Percentiles rank a stretch among this genome's conserved stretches.
Conservation (phyloP, 2,113 vertebrate genomes). For the Lathamus discolor region DNA sequence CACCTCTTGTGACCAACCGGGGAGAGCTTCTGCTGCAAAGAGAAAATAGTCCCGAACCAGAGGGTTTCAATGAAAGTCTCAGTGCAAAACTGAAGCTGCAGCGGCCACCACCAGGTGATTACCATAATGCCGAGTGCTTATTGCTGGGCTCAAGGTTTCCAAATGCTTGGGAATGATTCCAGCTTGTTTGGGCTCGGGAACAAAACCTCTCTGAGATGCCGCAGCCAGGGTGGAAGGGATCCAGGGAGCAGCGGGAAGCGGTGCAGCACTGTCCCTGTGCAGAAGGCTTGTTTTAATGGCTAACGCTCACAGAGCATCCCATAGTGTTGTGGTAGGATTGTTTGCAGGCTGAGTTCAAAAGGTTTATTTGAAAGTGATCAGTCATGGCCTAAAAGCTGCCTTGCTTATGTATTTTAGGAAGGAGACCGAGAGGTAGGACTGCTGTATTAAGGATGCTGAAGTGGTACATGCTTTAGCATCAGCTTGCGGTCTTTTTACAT, state of each 20-base stretch:
- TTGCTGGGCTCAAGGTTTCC: constrained; percentile 27
- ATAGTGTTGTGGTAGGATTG: background rate
- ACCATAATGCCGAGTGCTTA: background rate
- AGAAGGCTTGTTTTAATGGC: constrained; percentile 12
- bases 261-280: background rate
- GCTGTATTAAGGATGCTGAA: background rate
- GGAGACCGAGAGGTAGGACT: rapidly evolving
- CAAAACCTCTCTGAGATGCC: constrained; percentile 37
- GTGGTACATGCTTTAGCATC: background rate
- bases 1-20: background rate
- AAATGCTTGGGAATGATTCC: constrained; percentile 39
- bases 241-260: background rate
- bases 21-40: background rate
- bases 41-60: background rate
- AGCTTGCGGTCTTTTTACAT: background rate
- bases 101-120: constrained; percentile 33
- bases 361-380: background rate
- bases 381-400: background rate
- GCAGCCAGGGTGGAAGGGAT: constrained; percentile 56
- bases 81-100: constrained; percentile 2
- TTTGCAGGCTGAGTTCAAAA: background rate
- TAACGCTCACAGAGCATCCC: constrained; percentile 21
- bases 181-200: constrained; percentile 49
- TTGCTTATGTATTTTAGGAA: background rate
- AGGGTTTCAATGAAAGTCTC: constrained; percentile 9